A percentile compares a stretch with the other conserved stretches of the same genome.
Conservation (phyloP, 2,113 vertebrate genomes). For the Pogona vitticeps region DNA sequence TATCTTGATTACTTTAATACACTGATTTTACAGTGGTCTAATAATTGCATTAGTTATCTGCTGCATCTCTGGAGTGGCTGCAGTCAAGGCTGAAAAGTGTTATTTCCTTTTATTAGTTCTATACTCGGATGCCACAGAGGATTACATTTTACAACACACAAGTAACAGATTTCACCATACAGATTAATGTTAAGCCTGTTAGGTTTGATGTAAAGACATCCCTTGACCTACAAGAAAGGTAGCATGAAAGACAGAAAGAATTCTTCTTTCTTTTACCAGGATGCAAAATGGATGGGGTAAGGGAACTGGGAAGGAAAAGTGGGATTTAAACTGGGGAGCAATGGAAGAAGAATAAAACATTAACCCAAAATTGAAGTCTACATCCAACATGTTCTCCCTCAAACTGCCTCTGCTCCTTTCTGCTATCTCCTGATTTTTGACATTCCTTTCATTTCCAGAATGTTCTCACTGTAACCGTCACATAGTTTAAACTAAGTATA, state of each 20-base stretch:
- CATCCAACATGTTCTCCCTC: not conserved
- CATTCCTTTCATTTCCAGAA: not conserved
- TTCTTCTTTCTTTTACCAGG: not conserved
- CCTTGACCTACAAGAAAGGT: slow-evolving; percentile 36
- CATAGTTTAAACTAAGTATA: not conserved
- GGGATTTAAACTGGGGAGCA: not conserved
- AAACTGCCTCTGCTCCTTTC: not conserved
- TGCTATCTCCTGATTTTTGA: not conserved
- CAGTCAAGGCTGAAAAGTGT: not conserved
- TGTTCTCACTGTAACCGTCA: not conserved
- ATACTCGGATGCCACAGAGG: slow-evolving; percentile 50
- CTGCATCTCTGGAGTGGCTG: not conserved
- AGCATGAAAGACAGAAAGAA: not conserved
- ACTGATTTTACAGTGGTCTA: not conserved
- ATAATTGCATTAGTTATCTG: not conserved
- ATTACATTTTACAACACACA: slow-evolving; percentile 66
- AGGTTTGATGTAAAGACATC: slow-evolving; percentile 36
- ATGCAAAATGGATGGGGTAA: not conserved
- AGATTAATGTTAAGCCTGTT: slow-evolving; percentile 60
- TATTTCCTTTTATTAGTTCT: slow-evolving; percentile 9
- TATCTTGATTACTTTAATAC: not conserved
- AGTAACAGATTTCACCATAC: slow-evolving; percentile 47
- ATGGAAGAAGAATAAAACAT: not conserved
- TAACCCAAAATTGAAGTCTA: not conserved
- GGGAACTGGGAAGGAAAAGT: not conserved